These are phyloP conservation scores for Nomada lathburiana DNA, from an alignment of 2,888 invertebrate species.

Conservation along the genomic window DNA sequence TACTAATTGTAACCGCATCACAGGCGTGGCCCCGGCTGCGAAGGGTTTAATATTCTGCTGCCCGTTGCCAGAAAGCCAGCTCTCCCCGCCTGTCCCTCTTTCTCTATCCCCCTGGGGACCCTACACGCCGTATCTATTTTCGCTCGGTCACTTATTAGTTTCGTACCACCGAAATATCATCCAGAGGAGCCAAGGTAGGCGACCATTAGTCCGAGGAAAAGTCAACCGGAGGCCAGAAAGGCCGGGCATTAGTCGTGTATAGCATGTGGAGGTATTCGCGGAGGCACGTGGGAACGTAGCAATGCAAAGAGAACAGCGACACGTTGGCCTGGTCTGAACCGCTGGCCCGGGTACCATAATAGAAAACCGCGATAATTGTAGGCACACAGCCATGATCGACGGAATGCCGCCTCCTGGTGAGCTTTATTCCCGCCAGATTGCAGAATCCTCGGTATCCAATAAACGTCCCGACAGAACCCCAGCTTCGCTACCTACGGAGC, in stretches of 20 bases:
- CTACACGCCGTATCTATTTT: slow-evolving; percentile 47
- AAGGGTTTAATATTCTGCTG: slow-evolving; percentile 48
- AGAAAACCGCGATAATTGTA: slow-evolving; percentile 71
- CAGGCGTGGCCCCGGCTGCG: slow-evolving; percentile 36
- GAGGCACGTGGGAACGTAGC: slow-evolving; percentile 70
- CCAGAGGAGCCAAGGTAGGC: slow-evolving; percentile 62
- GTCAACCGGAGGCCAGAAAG: slow-evolving; percentile 60
- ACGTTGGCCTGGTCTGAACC: slow-evolving; percentile 67
- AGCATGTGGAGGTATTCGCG: slow-evolving; percentile 64
- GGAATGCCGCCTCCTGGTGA: slow-evolving; percentile 59
- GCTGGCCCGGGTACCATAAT: slow-evolving; percentile 68
- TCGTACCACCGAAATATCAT: slow-evolving; percentile 64
- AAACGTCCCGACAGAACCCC: slow-evolving; percentile 7
- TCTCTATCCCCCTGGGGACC: neutral
- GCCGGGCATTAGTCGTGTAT: slow-evolving; percentile 61
- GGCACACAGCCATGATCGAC: slow-evolving; percentile 66
- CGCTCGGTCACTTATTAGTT: slow-evolving; percentile 62
- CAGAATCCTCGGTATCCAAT: slow-evolving; percentile 37
- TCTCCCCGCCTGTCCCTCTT: neutral
- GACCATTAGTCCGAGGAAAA: slow-evolving; percentile 66
- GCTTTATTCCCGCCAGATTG: slow-evolving; percentile 45
- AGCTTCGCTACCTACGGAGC: neutral
- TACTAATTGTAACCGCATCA: slow-evolving; percentile 55
- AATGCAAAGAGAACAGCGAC: slow-evolving; percentile 68
- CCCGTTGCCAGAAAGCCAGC: slow-evolving; percentile 31